Conservation (phyloP, 2,113 vertebrate species). For the Corythornis vintsioides region DNA sequence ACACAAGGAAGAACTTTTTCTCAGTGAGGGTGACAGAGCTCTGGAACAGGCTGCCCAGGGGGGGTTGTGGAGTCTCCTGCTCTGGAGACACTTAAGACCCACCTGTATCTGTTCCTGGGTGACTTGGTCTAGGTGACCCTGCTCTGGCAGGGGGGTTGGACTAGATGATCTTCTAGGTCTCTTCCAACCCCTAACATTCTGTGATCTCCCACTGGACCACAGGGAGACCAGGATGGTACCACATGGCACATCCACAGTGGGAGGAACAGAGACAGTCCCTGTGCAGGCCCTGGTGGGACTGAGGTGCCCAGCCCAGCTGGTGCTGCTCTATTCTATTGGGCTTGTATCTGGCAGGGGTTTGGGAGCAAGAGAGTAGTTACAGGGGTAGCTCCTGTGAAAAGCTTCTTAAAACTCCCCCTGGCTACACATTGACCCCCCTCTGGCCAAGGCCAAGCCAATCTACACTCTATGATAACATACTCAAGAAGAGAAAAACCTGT, state of each 20-base stretch:
- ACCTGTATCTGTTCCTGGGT: too few species aligned
- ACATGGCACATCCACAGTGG: not conserved
- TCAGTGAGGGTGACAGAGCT: too few species aligned
- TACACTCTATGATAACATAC: not conserved
- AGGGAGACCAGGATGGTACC: not conserved
- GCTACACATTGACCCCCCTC: not conserved
- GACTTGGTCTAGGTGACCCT: not conserved
- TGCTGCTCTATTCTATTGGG: not conserved
- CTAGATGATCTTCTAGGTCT: too few species aligned
- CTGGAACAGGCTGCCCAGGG: too few species aligned
- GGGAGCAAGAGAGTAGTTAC: not conserved
- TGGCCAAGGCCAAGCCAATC: not conserved
- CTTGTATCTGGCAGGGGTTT: not conserved
- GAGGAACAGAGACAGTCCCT: not conserved
- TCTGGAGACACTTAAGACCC: too few species aligned
- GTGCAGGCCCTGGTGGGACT: not conserved
- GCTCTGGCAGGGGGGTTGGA: too few species aligned
- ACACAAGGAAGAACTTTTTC: too few species aligned
- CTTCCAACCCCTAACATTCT: too few species aligned
- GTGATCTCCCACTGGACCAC: too few species aligned
- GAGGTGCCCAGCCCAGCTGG: rapidly evolving
- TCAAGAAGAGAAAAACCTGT: not conserved
- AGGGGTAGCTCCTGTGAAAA: not conserved
- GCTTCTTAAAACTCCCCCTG: not conserved
- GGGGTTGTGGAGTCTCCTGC: too few species aligned